A percentile compares a stretch with the other conserved stretches of the same genome.
These are phyloP conservation scores for Diadromus collaris DNA, from an alignment of 2,888 invertebrate species.

Conservation along the genomic window DNA sequence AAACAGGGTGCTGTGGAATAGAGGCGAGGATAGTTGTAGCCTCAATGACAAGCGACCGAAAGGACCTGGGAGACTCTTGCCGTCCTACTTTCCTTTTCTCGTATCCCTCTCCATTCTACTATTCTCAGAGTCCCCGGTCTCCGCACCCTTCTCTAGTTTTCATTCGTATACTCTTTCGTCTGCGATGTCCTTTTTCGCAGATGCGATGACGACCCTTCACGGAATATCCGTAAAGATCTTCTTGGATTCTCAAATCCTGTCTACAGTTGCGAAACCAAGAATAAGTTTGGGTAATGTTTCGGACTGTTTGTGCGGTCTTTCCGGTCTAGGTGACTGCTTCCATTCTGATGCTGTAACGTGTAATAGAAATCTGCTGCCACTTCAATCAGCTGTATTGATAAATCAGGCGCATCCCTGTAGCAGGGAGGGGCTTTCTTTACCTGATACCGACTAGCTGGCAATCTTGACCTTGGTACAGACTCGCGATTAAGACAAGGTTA, in stretches of 20 bases:
- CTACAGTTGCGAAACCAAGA: neutral
- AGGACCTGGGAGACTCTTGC: conserved; percentile 63
- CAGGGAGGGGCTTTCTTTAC: neutral
- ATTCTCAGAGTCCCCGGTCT: conserved; percentile 1
- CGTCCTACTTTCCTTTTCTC: conserved; percentile 70
- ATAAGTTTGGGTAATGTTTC: neutral
- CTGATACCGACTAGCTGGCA: neutral
- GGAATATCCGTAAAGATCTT: conserved; percentile 41
- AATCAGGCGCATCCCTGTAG: neutral
- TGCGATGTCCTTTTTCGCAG: conserved; percentile 4
- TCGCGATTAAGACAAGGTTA: conserved; percentile 53
- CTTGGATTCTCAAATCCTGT: conserved; percentile 13
- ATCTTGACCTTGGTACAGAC: neutral
- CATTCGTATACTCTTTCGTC: conserved; percentile 11
- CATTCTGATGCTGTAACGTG: too few species aligned
- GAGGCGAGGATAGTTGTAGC: conserved; percentile 44
- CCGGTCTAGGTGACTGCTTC: conserved; percentile 1
- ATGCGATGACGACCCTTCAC: conserved; percentile 14
- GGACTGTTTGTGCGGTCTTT: neutral
- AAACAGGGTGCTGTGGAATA: conserved; percentile 44
- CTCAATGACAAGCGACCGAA: conserved; percentile 66
- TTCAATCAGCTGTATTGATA: neutral
- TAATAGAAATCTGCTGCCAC: neutral
- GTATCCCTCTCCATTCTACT: conserved; percentile 42
- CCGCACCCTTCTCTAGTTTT: conserved; percentile 34